Evolutionary conservation across 2,113 vertebrate genomes (phyloP), one percentile per base, ranked within the genome.

Genomic region (Pygoscelis adeliae): DNA sequence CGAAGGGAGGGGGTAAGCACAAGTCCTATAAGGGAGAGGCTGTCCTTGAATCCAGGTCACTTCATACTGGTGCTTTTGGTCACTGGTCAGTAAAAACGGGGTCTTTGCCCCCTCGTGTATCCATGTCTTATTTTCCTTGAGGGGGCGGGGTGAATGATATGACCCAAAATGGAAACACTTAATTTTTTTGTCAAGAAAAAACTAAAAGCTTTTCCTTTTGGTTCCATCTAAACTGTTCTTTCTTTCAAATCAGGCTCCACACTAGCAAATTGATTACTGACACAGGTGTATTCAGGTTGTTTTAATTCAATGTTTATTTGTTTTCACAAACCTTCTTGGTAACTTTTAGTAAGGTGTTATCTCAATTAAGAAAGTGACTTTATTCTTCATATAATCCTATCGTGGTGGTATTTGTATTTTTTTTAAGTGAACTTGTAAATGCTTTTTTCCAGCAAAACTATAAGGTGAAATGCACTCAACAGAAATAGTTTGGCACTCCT

Each of bases 1-100:
- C 12, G 52, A 29, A 47, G 27, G 32, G 26, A 80, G 27, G 3
- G 30, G 15, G 21, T 23, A 20, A 67, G 10, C 1, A 0, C 7
- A 13, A 25, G 17, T 17, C 17, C 26, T 40, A 2, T 0, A 2
- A 34, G 19, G 22, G 14, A 78, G 21, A 52, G 5, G 7, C 15
- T 92, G 1, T 55, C 26, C 15, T 26, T 65, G 26, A 47, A 47
- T 58, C 34, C 49, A 25, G 23, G 22, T 56, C 26, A 15, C 4
- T 66, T 17, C 7, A 8, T 36, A 30, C 5, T 47, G 29, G 15
- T 58, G 9, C 23, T 66, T 62, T 52, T 89, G 42, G 8, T 83
- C 22, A 19, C 18, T 32, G 4, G 22, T 76, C 44, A 50, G 19
- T 63, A 27, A 26, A 27, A 63, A 14, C 1, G 5, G 49, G 17